phyloP scores from a whole-genome alignment of 2,113 vertebrate species.

The Antechinus stuartii region DNA sequence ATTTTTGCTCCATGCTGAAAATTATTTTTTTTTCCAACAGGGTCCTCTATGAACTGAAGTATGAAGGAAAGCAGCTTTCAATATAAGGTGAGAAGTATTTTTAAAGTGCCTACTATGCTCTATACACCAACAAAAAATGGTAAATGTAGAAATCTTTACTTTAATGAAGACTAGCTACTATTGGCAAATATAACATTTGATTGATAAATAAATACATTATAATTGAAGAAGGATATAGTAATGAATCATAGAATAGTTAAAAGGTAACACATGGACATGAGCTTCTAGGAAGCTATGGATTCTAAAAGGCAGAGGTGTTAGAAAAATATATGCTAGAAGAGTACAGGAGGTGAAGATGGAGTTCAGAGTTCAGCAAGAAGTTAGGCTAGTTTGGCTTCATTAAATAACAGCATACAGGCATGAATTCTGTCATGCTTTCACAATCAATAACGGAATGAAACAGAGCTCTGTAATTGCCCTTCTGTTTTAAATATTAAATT shows the following conservation, averaged over 20 bases:
- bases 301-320: not conserved
- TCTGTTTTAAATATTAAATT: too few relatives aligned
- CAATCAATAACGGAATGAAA: not conserved
- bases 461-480: not conserved
- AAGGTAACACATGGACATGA: not conserved
- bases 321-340: not conserved
- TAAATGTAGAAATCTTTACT: not conserved
- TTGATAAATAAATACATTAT: not conserved
- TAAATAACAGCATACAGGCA: not conserved
- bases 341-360: not conserved
- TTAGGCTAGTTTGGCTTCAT: not conserved
- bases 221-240: not conserved
- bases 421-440: not conserved
- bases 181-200: not conserved
- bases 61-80: not conserved
- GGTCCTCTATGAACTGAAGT: not conserved
- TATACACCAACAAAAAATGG: not conserved
- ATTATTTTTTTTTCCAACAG: not conserved
- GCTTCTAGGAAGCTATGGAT: not conserved
- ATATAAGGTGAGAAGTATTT: not conserved
- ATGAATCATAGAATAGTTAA: not conserved
- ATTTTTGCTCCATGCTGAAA: not conserved
- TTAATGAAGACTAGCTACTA: not conserved
- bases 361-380: not conserved
- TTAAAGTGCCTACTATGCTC: not conserved